Base-by-base conservation (phyloP, 2,888 invertebrate genomes). In the Cristatella mucedo region DNA sequence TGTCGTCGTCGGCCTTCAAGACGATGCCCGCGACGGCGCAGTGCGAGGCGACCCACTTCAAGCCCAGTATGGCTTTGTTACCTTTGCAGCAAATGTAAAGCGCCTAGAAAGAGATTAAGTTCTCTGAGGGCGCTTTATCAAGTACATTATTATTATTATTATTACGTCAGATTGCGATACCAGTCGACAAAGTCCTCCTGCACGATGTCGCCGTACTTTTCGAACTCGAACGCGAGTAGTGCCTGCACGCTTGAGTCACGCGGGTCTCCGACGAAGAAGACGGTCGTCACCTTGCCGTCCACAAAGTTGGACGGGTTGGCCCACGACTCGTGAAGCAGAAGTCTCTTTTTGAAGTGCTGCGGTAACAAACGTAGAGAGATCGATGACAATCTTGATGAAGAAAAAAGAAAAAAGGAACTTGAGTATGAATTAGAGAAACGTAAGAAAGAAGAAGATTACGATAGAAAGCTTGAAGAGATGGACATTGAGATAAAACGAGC, bases 1-100 rank as follows among this genome's bases (percentile, higher is more conserved):
- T 67, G 41, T 69, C 69, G 47, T 69, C 69, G 43, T 69, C 69
- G 1, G 65, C 57, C 49, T 69, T 69, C 9, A 69, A 52, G 6
- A 69, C 54, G 46, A 55, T 66, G 16, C 50, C 47, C 1, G 61
- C 59, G 26, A 55, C 46, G 4, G 42, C 45, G 47, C 69, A 69
- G 46, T 56, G 56, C 15, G 47, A 52, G 2, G 59, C 50, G 3
- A 64, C 56, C 69, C 69, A 69, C 45, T 65, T 58, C 19, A 63
- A 44, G 1, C 61, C 67, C 43, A 64, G 62, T 16, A 68, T 54
- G 31, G 65, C 67, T 50, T 69, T 69, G 49, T 65, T n/a, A n/a
- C n/a, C n/a, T n/a, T n/a, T n/a, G n/a, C n/a, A n/a, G n/a, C n/a
- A n/a, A n/a, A n/a, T n/a, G n/a, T n/a, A n/a, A n/a, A n/a, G n/a